These are phyloP conservation scores for Platyscapa corneri DNA, from an alignment of 1,140 invertebrate species.

Conservation along the genomic window DNA sequence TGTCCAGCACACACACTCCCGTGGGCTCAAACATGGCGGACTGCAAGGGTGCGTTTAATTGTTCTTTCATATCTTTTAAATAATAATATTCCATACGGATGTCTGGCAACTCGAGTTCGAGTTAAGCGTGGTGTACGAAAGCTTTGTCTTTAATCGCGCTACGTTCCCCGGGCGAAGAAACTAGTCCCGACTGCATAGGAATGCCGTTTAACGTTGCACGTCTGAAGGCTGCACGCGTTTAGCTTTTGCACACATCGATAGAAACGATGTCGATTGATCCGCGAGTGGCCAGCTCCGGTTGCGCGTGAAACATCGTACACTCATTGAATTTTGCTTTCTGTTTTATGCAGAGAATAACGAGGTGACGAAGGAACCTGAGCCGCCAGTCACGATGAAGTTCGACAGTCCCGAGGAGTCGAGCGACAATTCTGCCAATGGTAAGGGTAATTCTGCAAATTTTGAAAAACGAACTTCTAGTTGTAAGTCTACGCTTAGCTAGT, in stretches of 20 bases:
- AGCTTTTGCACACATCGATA: background rate
- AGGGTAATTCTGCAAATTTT: slow-evolving; percentile 13
- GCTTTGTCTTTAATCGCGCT: no score
- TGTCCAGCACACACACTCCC: background rate
- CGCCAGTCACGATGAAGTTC: slow-evolving; percentile 64
- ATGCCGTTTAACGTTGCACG: no score
- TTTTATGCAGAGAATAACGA: slow-evolving; percentile 62
- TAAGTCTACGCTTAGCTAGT: no score
- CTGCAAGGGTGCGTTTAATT: slow-evolving; percentile 69
- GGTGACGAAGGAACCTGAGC: slow-evolving; percentile 58
- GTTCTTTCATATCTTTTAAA: background rate
- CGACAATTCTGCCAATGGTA: slow-evolving; percentile 64
- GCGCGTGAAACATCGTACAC: background rate
- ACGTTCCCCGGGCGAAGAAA: no score
- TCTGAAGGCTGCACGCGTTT: background rate
- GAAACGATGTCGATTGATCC: slow-evolving; percentile 19
- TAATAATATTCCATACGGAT: background rate
- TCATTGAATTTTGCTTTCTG: slow-evolving; percentile 56
- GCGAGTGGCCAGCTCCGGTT: background rate
- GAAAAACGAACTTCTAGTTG: background rate
- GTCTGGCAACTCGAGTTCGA: no score
- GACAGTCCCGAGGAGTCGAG: slow-evolving; percentile 65
- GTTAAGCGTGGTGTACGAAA: background rate
- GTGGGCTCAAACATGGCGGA: slow-evolving; percentile 71
- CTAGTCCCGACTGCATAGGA: background rate